phyloP scores from a whole-genome alignment of 2,113 vertebrate species.

The Myocastor coypus region DNA sequence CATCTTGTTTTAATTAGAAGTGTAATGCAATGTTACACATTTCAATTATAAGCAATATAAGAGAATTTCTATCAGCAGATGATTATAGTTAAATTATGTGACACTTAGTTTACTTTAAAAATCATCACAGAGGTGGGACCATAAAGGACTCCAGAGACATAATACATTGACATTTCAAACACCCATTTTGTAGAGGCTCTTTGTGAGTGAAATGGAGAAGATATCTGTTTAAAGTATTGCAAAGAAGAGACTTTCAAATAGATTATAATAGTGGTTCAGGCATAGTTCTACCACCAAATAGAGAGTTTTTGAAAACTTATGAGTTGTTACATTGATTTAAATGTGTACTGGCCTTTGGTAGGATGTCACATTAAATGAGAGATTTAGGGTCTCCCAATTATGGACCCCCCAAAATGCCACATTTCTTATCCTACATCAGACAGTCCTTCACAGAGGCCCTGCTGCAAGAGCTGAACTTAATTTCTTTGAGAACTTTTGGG shows the following conservation, averaged over 20 bases:
- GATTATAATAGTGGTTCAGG: neutral
- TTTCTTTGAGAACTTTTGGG: neutral
- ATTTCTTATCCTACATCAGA: neutral
- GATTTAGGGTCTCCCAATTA: too few species aligned
- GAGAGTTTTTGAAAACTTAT: neutral
- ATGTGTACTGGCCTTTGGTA: neutral
- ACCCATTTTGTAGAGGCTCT: neutral
- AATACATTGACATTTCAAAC: neutral
- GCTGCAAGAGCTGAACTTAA: neutral
- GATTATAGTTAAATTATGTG: neutral
- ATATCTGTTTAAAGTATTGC: neutral
- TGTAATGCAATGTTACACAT: constrained; percentile 42
- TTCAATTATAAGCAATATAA: constrained; percentile 38
- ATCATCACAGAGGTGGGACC: neutral
- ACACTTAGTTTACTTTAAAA: neutral
- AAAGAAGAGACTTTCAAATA: neutral
- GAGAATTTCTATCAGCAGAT: neutral
- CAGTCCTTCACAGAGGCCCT: neutral
- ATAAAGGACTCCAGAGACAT: neutral
- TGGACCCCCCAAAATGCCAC: neutral
- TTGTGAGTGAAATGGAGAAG: neutral
- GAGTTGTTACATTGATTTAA: neutral
- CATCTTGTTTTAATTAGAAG: constrained; percentile 46
- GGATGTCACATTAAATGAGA: too few species aligned
- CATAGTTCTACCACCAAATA: neutral